These are phyloP conservation scores for Falco berigora DNA, from an alignment of 2,797 vertebrate genomes.

Conservation along the genomic window DNA sequence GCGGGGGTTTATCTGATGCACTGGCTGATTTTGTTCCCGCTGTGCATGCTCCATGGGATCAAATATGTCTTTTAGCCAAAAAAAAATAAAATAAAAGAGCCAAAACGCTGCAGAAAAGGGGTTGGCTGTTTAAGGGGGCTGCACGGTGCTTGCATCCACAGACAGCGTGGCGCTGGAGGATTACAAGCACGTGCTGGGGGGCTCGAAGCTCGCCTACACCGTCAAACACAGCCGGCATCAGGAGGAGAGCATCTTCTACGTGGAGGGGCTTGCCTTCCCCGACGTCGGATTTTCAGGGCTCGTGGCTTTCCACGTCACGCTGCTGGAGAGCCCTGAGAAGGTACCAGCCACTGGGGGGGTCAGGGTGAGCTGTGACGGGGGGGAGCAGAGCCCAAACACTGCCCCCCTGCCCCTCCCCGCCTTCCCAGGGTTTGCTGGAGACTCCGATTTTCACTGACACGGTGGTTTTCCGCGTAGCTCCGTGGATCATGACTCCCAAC, in stretches of 20 bases:
- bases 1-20: neutral
- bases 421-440: constrained; percentile 73
- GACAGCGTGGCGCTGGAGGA: neutral
- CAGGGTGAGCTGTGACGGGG: accelerated
- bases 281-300: constrained; percentile 80
- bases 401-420: neutral
- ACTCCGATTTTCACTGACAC: constrained; percentile 85
- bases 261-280: constrained; percentile 85
- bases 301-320: constrained; percentile 78
- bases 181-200: constrained; percentile 77
- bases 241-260: constrained; percentile 75
- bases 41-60: accelerated
- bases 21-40: accelerated
- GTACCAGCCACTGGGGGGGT: neutral
- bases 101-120: neutral
- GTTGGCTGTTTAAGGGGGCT: neutral
- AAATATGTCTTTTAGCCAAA: too few species aligned
- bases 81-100: accelerated
- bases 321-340: constrained; percentile 71
- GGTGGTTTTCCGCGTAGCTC: constrained; percentile 81
- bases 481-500: constrained; percentile 96
- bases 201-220: constrained; percentile 42
- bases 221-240: constrained; percentile 73
- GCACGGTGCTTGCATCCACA: neutral
- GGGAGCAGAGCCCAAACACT: accelerated